phyloP scores from a whole-genome alignment of 1,140 invertebrate genomes.

The Orchestia grillus region DNA sequence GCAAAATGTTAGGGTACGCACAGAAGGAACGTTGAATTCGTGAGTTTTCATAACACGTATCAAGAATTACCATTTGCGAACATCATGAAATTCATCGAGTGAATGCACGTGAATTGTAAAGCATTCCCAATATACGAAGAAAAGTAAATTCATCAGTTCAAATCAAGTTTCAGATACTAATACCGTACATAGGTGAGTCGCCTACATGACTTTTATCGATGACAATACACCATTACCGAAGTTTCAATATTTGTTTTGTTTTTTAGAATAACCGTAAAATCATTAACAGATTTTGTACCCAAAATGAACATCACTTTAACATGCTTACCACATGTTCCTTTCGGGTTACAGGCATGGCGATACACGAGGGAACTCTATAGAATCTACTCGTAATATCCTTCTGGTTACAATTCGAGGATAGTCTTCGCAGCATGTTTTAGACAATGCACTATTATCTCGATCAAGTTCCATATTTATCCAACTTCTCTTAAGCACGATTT shows the following conservation, averaged over 20 bases:
- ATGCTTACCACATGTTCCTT: background rate
- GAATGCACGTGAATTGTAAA: background rate
- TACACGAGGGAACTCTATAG: background rate
- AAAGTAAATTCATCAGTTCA: background rate
- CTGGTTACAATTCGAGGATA: background rate
- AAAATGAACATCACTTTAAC: background rate
- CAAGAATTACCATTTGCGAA: no score
- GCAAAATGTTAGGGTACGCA: no score
- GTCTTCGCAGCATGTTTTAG: background rate
- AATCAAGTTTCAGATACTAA: background rate
- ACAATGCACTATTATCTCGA: background rate
- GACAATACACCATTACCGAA: no score
- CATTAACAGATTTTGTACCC: no score
- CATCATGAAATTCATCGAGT: no score
- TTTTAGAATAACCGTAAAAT: no score
- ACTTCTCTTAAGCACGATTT: background rate
- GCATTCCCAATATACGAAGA: background rate
- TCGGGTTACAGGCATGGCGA: background rate
- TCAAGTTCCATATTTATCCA: background rate
- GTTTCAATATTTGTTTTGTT: no score
- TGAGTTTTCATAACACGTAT: no score
- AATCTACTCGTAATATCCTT: background rate
- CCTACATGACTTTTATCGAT: background rate
- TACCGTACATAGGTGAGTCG: background rate
- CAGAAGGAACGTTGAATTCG: no score